Base-by-base conservation (phyloP, 2,797 vertebrate species). In the Lepus oiostolus region DNA sequence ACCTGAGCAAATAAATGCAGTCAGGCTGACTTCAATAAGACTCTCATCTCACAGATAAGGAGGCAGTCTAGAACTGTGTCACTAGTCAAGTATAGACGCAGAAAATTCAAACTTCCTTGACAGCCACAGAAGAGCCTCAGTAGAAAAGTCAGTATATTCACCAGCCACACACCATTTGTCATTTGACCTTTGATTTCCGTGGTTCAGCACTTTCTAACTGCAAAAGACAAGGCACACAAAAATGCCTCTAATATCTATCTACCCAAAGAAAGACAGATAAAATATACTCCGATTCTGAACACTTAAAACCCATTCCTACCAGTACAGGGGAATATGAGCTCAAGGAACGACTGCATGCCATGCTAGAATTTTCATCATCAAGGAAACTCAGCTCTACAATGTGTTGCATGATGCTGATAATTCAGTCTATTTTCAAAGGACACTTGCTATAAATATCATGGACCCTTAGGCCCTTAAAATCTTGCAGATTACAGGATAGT, bases 361-460 rank as follows among this genome's bases (percentile, higher is more conserved):
- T 2, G 8, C 58, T 68, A 76, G 13, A 5, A 60, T 35, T 91
- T 90, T 93, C 32, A 35, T 21, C 63, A 38, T 28, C 10, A 24
- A 79, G 30, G 14, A 94, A 93, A 88, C 91, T 7, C 74, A 70
- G 62, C 67, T 67, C 16, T 72, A 60, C 14, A 4, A 2, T n/a
- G 22, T 32, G 47, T 42, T 47, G 5, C 32, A 21, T 82, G 63
- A 79, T 8, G 50, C 7, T 30, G 28, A 72, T 75, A 47, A 47
- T 89, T 68, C 70, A 65, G 52, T 14, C 30, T 10, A 26, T 75
- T 93, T 89, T 35, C 17, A 26, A 83, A 67, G 88, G 91, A 87
- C 3, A 63, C 8, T n/a, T 54, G n/a, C n/a, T 52, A 32, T 14
- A 47, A 86, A 12, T 62, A 72, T 28, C 28, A 72, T 19, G n/a